A percentile compares a stretch with the other conserved stretches of the same genome.
phyloP scores from a whole-genome alignment of 2,797 vertebrate species.

The Cuculus canorus region DNA sequence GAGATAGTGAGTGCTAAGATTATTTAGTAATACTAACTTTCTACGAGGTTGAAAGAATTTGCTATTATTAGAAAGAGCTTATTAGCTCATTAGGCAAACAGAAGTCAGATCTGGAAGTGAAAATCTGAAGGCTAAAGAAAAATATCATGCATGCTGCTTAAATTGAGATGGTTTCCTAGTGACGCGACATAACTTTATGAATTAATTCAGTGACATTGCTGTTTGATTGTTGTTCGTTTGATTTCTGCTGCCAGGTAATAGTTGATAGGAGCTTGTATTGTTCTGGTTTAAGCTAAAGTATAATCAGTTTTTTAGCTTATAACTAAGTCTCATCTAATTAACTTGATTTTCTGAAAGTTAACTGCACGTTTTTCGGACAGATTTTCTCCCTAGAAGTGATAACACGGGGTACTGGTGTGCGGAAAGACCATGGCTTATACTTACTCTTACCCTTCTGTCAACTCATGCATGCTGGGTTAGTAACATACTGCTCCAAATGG shows the following conservation, averaged over 20 bases:
- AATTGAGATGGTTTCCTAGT: background rate
- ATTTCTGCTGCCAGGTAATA: background rate
- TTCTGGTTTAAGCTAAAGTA: too few species aligned
- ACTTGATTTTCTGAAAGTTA: too few species aligned
- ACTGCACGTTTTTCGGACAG: too few species aligned
- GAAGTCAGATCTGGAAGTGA: background rate
- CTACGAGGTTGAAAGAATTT: background rate
- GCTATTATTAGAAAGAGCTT: background rate
- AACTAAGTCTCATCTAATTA: too few species aligned
- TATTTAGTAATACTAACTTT: background rate
- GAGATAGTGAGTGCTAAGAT: background rate
- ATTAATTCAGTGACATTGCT: background rate
- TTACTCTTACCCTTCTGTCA: background rate
- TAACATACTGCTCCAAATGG: background rate
- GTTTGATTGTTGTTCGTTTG: background rate
- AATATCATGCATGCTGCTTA: background rate
- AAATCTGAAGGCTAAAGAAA: background rate
- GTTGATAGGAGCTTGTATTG: background rate
- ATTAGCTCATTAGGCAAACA: background rate
- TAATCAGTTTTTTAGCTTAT: too few species aligned
- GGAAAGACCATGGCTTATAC: too few species aligned
- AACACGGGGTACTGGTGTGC: too few species aligned
- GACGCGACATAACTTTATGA: accelerated
- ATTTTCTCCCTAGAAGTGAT: too few species aligned
- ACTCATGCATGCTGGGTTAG: accelerated